Percentiles rank a stretch among this genome's conserved stretches.
These are phyloP conservation scores for western clawed frog (Xenopus tropicalis) DNA, from an alignment of 2,113 vertebrate species.

Conservation along the genomic window DNA sequence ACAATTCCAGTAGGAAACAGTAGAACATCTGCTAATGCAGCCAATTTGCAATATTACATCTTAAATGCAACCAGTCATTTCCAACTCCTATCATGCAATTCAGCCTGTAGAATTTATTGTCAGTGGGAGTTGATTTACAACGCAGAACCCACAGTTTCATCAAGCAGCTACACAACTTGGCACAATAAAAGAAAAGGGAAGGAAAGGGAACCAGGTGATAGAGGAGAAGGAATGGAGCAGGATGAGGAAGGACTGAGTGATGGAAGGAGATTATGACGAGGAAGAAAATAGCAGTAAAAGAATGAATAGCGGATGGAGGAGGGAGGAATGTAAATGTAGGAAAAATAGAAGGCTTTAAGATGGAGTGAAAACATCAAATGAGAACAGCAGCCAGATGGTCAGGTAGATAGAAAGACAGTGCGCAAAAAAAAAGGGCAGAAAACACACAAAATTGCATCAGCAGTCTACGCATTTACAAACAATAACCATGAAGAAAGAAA, in stretches of 20 bases:
- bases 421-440: no score
- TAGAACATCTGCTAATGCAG: constrained; percentile 42
- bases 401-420: no score
- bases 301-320: background rate
- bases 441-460: no score
- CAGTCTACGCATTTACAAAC: no score
- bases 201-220: background rate
- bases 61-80: constrained; percentile 46
- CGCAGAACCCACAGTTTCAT: constrained; percentile 33
- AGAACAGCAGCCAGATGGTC: no score
- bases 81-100: constrained; percentile 40
- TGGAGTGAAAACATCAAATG: background rate
- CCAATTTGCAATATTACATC: constrained; percentile 45
- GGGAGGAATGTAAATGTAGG: constrained; percentile 2
- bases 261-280: background rate
- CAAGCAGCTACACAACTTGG: constrained; percentile 30
- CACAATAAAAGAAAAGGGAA: constrained; percentile 28
- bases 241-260: background rate
- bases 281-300: background rate
- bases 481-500: no score
- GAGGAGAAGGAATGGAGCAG: constrained; percentile 5
- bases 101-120: constrained; percentile 38
- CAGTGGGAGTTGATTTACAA: constrained; percentile 40
- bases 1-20: constrained; percentile 22
- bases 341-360: constrained; percentile 1